Base-by-base conservation (phyloP, 2,888 invertebrate species). In the Mythimna pallens region DNA sequence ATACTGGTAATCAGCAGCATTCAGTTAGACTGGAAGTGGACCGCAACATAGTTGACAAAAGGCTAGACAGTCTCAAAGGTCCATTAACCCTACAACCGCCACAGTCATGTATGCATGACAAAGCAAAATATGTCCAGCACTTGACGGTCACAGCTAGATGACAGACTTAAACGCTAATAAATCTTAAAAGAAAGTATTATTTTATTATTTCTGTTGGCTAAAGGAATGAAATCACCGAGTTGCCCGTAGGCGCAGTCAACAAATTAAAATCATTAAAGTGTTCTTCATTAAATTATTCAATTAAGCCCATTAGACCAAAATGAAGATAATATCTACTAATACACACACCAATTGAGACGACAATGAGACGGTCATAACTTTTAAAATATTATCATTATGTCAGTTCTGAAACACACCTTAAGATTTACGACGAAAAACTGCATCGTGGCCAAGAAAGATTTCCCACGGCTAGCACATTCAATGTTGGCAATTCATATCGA, bases 401-500 rank as follows among this genome's bases (percentile, higher is more conserved):
- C 36, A 55, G 25, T 55, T 50, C 59, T 43, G 17, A n/a, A 71
- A 61, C 36, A 65, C 20, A n/a, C n/a, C 10, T 52, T 57, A 65
- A 30, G 57, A 70, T 20, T 59, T 9, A 79, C 65, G 14, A 67
- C 62, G 70, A 80, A 84, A 84, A 85, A 86, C 86, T 79, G 72
- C 76, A 72, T 68, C 74, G 74, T 86, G 85, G 76, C 88, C 87
- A 85, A 83, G 83, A 84, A 86, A 87, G 52, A 73, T 76, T 92
- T 92, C 92, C 88, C 92, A 93, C 92, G 90, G 68, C 78, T 86
- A 76, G 84, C 83, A 81, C 73, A 87, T 85, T 88, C 86, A 85
- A 81, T 86, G 89, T 88, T 83, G 89, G 86, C 89, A 91, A 92
- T 92, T 92, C 91, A 90, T 90, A 90, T 88, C 89, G 90, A 83